Evolutionary conservation across 1,140 invertebrate genomes (phyloP).

Genomic region (Microplitis demolitor): DNA sequence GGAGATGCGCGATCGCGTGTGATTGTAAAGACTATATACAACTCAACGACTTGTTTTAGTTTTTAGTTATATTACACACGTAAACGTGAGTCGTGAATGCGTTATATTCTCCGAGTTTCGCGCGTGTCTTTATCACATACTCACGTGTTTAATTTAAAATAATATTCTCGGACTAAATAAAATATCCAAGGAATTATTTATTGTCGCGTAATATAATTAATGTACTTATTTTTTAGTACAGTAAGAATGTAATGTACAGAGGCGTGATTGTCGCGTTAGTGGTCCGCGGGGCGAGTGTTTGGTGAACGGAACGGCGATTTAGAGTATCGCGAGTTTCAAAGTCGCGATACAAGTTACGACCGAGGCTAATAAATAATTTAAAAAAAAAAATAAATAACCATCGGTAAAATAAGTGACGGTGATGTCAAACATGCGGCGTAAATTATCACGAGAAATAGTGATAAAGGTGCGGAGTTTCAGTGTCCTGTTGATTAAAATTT

Average conservation of each 20-base stretch:
- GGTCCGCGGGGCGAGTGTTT: constrained; percentile 28
- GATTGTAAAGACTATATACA: background rate
- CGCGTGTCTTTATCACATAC: background rate
- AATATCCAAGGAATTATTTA: background rate
- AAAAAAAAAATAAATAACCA: background rate
- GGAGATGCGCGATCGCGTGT: constrained; percentile 20
- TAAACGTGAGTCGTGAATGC: background rate
- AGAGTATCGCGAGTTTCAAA: too few relatives aligned
- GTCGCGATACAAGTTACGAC: background rate
- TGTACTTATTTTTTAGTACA: background rate
- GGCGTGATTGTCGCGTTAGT: background rate
- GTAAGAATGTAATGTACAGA: background rate
- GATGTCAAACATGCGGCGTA: constrained; percentile 36
- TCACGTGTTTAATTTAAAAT: background rate
- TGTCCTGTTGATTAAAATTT: constrained; percentile 21
- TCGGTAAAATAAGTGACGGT: background rate
- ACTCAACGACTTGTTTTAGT: background rate
- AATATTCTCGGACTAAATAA: background rate
- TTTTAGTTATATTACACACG: background rate
- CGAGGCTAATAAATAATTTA: background rate
- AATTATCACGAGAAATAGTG: constrained; percentile 21
- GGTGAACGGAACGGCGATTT: constrained; percentile 30
- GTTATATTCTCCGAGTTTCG: background rate
- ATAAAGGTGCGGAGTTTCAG: constrained; percentile 20
- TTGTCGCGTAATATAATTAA: background rate